Percentiles rank a stretch among this genome's conserved stretches.
Conservation (phyloP, 2,113 vertebrate genomes). For the Vulpes lagopus region DNA sequence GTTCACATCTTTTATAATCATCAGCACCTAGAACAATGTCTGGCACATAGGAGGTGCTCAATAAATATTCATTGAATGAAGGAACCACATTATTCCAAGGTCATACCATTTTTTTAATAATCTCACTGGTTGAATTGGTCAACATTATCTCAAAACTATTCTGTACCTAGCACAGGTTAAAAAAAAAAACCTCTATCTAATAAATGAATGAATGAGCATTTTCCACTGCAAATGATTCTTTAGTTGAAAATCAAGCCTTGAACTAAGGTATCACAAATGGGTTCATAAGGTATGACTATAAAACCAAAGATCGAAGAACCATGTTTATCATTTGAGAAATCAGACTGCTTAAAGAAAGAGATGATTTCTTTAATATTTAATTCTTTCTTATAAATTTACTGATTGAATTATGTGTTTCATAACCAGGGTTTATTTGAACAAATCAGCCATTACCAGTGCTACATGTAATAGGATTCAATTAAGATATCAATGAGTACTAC, state of each 20-base stretch:
- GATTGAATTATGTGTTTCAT: constrained; percentile 54
- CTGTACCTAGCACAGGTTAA: neutral
- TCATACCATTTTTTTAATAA: neutral
- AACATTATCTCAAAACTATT: neutral
- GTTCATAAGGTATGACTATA: constrained; percentile 38
- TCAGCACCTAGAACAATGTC: neutral
- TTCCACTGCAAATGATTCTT: constrained; percentile 62
- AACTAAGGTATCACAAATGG: constrained; percentile 50
- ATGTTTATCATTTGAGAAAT: constrained; percentile 62
- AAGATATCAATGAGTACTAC: neutral
- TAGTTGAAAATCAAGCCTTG: constrained; percentile 66
- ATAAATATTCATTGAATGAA: neutral
- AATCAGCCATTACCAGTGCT: constrained; percentile 5
- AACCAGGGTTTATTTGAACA: constrained; percentile 15
- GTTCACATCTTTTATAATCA: neutral
- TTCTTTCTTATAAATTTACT: constrained; percentile 49
- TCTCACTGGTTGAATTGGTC: neutral
- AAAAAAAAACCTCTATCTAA: neutral
- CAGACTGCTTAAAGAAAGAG: constrained; percentile 54
- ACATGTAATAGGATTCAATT: neutral
- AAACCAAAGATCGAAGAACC: constrained; percentile 56
- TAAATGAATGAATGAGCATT: constrained; percentile 33
- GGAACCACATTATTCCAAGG: neutral
- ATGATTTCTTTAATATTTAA: constrained; percentile 48
- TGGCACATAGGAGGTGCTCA: neutral